A percentile compares a stretch with the other conserved stretches of the same genome.
phyloP scores from a whole-genome alignment of 1,140 invertebrate genomes.

The Pseudomyrmex dendroicus region DNA sequence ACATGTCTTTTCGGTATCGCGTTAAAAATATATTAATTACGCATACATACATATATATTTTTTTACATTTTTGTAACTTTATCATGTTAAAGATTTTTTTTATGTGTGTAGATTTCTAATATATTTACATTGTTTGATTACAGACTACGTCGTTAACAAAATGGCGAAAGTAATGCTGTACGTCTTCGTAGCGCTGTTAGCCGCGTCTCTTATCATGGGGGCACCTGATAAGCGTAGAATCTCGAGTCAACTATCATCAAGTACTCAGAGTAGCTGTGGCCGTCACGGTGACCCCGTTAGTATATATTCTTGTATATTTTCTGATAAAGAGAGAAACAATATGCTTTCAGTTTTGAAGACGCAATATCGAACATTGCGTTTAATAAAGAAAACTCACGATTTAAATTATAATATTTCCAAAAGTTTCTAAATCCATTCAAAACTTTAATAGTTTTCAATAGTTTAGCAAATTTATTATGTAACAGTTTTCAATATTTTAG shows the following conservation, averaged over 20 bases:
- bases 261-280: constrained; percentile 35
- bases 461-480: not conserved
- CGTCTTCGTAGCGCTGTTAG: constrained; percentile 66
- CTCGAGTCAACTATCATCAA: no score
- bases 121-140: constrained; percentile 5
- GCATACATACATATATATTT: not conserved
- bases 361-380: not conserved
- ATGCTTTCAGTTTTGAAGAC: no score
- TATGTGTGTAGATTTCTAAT: not conserved
- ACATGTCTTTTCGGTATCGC: not conserved
- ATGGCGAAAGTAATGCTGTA: constrained; percentile 75
- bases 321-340: not conserved
- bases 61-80: not conserved
- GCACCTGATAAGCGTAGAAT: constrained; percentile 44
- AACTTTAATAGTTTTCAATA: not conserved
- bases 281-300: constrained; percentile 78
- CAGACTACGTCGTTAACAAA: constrained; percentile 44
- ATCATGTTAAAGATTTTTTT: not conserved
- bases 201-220: constrained; percentile 64
- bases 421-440: no score
- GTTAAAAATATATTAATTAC: constrained; percentile 1
- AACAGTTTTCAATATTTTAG: not conserved
- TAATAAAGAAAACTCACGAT: constrained; percentile 8
- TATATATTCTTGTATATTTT: constrained; percentile 50
- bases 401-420: not conserved